Evolutionary conservation across 2,113 vertebrate genomes (phyloP), one percentile per base, ranked within the genome.

Genomic region (Pterocles orientalis): DNA sequence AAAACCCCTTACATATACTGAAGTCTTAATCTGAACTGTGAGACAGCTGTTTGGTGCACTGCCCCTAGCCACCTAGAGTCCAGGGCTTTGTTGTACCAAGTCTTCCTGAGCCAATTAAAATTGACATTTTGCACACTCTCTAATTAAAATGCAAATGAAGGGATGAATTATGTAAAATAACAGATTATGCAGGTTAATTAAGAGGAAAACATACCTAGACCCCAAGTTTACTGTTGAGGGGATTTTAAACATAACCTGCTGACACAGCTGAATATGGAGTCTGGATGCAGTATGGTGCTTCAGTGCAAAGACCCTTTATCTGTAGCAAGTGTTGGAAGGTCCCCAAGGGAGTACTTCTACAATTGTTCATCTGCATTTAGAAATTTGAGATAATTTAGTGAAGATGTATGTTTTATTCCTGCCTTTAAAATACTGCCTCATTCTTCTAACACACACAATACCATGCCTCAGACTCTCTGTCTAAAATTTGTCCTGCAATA

Each of bases 91-190:
- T 93, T 98, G 90, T 94, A 96, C 93, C 93, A 65, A 71, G 21
- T 88, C 88, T 77, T 97, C 88, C 91, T 77, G 86, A 98, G 95
- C 93, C 97, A 98, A 98, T 98, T 98, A 98, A 98, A 95, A 66
- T 84, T 98, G 96, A 98, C 96, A 98, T 97, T 98, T 98, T 97
- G 93, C 78, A 96, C 90, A 43, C 62, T 85, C 76, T 92, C 34
- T 96, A 98, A 98, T 98, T 97, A 98, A 96, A 97, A 98, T 98
- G 97, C 90, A 98, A 98, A 98, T 98, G 93, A 98, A 97, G 72
- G 65, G 23, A 96, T 96, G 90, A 95, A 95, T 97, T 97, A 96
- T 97, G 86, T 94, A 97, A 95, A 97, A 88, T 95, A 95, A 75
- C 53, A 91, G 48, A 97, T 96, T 97, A 97, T 72, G 73, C 29